Conservation (phyloP, 2,113 vertebrate species). For the Cygnus atratus region DNA sequence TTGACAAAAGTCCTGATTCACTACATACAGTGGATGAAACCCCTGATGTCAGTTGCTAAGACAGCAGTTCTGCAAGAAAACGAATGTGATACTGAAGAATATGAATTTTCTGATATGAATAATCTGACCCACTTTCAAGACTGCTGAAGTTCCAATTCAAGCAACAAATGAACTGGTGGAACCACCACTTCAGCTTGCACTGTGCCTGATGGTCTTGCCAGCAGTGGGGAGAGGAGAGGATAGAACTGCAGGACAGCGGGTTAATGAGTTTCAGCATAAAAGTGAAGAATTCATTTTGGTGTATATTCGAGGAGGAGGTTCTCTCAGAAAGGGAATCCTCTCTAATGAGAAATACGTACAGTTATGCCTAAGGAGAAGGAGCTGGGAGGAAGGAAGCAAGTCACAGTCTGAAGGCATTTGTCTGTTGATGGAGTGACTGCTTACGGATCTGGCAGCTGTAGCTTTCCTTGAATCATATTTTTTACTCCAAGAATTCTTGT, state of each 20-base stretch:
- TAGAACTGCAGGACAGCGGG: neutral
- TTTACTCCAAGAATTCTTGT: constrained; percentile 33
- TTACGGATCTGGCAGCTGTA: constrained; percentile 51
- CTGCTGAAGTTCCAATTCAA: neutral
- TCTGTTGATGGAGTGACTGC: neutral
- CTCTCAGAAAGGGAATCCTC: neutral
- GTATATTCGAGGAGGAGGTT: neutral
- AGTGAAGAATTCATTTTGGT: neutral
- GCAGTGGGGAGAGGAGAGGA: rapidly evolving
- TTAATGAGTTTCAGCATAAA: neutral
- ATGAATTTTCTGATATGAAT: neutral
- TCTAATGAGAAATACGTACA: constrained; percentile 25
- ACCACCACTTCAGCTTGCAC: neutral
- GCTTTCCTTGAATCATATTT: constrained; percentile 1
- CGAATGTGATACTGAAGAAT: neutral
- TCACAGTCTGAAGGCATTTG: constrained; percentile 35
- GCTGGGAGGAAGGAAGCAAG: constrained; percentile 55
- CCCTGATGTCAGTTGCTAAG: neutral
- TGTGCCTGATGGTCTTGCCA: neutral
- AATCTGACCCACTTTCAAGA: neutral
- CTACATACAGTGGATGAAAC: neutral
- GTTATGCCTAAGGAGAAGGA: neutral
- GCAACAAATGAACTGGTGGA: neutral
- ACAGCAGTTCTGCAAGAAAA: neutral
- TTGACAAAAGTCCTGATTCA: neutral